Conservation (phyloP, 2,888 invertebrate species). For the Sphaerophoria rueppellii region DNA sequence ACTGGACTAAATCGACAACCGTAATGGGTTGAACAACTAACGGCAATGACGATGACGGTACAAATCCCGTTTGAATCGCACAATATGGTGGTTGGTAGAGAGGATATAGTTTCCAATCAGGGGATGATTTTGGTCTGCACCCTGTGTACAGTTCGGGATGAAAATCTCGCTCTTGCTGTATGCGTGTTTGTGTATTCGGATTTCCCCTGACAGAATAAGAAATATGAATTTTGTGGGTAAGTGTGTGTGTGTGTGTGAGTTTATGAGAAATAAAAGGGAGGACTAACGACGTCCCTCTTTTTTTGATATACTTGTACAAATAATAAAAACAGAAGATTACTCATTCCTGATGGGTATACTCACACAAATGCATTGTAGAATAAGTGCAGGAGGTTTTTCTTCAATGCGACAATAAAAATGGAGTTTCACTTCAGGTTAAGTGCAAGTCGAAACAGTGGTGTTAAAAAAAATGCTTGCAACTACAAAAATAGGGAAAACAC, state of each 20-base stretch:
- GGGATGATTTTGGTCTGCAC: slow-evolving; percentile 40
- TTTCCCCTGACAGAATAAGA: slow-evolving; percentile 42
- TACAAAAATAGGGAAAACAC: background rate
- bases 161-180: slow-evolving; percentile 20
- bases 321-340: slow-evolving; percentile 22
- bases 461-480: slow-evolving; percentile 26
- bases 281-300: slow-evolving; percentile 72
- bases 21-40: slow-evolving; percentile 68
- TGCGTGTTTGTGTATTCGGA: slow-evolving; percentile 3
- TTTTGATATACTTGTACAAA: slow-evolving; percentile 33
- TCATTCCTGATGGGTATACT: slow-evolving; percentile 43
- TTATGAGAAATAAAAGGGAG: slow-evolving; percentile 37
- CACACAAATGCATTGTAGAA: slow-evolving; percentile 37
- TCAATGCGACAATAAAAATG: slow-evolving; percentile 58
- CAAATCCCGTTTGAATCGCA: slow-evolving; percentile 39
- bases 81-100: slow-evolving; percentile 61
- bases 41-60: slow-evolving; percentile 16
- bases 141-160: slow-evolving; percentile 57
- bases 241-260: slow-evolving; percentile 6
- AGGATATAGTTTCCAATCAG: slow-evolving; percentile 60
- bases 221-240: slow-evolving; percentile 1
- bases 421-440: slow-evolving; percentile 55
- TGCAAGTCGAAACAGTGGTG: slow-evolving; percentile 57
- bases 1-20: slow-evolving; percentile 61
- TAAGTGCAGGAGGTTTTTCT: slow-evolving; percentile 39